Conservation (phyloP, 2,888 invertebrate species). For the Athalia cordata region DNA sequence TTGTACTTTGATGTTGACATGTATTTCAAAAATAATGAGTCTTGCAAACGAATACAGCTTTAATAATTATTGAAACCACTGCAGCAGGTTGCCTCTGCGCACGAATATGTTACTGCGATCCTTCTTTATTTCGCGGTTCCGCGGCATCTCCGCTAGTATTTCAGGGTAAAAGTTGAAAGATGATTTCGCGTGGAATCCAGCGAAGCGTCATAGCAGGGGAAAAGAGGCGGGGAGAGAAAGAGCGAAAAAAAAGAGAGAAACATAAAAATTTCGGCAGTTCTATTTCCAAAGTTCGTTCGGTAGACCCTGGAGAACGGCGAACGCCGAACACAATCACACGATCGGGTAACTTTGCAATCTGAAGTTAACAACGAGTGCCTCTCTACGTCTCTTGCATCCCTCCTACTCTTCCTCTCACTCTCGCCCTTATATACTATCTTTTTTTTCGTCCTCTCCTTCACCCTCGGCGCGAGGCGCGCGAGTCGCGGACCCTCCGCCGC, state of each 20-base stretch:
- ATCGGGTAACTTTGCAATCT: conserved; percentile 68
- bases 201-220: background rate
- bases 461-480: conserved; percentile 28
- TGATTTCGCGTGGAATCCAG: conserved; percentile 5
- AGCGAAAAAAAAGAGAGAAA: background rate
- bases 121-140: background rate
- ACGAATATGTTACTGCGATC: background rate
- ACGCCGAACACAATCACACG: conserved; percentile 64
- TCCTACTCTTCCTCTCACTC: conserved; percentile 25
- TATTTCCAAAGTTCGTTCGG: conserved; percentile 22
- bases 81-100: background rate
- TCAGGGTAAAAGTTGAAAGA: background rate
- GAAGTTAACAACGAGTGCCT: conserved; percentile 62
- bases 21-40: background rate
- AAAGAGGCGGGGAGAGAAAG: background rate
- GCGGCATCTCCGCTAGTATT: background rate
- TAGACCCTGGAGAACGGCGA: conserved; percentile 23
- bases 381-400: conserved; percentile 25
- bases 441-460: conserved; percentile 18
- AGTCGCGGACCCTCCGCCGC: background rate
- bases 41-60: too few relatives aligned
- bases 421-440: conserved; percentile 26
- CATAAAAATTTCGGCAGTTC: conserved; percentile 29
- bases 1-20: too few relatives aligned
- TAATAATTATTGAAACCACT: background rate